phyloP scores from a whole-genome alignment of 2,113 vertebrate species.

The Tragelaphus scriptus region DNA sequence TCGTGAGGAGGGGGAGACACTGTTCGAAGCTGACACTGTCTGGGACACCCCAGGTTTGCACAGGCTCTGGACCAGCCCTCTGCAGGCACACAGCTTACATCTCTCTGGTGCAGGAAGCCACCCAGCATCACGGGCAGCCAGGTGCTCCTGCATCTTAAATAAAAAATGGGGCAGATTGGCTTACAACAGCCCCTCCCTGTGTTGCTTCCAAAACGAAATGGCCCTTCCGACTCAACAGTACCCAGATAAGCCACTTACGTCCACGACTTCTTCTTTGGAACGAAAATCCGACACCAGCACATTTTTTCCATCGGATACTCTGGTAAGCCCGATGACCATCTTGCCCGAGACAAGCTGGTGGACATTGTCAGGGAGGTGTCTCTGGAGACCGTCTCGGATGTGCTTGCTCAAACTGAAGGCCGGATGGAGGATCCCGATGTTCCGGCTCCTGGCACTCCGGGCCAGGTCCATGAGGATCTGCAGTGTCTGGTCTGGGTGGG shows the following conservation, averaged over 20 bases:
- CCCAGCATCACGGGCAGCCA: rapidly evolving
- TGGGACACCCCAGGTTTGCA: rapidly evolving
- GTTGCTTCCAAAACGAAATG: not conserved
- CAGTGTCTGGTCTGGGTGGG: not conserved
- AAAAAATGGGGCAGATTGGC: not conserved
- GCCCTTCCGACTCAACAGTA: not conserved
- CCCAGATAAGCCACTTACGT: constrained; percentile 77
- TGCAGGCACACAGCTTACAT: rapidly evolving
- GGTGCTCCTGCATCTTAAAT: not conserved
- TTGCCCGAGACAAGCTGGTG: constrained; percentile 83
- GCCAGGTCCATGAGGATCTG: constrained; percentile 77
- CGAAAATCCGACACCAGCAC: constrained; percentile 90
- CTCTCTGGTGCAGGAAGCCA: no score
- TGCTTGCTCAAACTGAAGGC: constrained; percentile 85
- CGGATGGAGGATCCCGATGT: constrained; percentile 89
- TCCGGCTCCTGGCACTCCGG: constrained; percentile 84
- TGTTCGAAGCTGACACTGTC: not conserved
- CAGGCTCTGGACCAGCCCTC: rapidly evolving
- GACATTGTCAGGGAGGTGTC: constrained; percentile 83
- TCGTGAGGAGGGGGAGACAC: not conserved
- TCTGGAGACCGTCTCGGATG: constrained; percentile 78
- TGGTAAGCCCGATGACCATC: constrained; percentile 89
- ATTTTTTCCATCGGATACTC: constrained; percentile 90
- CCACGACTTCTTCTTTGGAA: constrained; percentile 93
- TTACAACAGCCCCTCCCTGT: rapidly evolving